A percentile compares a stretch with the other conserved stretches of the same genome.
Evolutionary conservation across 2,113 vertebrate genomes (phyloP).

Genomic region (Aphyosemion australe): DNA sequence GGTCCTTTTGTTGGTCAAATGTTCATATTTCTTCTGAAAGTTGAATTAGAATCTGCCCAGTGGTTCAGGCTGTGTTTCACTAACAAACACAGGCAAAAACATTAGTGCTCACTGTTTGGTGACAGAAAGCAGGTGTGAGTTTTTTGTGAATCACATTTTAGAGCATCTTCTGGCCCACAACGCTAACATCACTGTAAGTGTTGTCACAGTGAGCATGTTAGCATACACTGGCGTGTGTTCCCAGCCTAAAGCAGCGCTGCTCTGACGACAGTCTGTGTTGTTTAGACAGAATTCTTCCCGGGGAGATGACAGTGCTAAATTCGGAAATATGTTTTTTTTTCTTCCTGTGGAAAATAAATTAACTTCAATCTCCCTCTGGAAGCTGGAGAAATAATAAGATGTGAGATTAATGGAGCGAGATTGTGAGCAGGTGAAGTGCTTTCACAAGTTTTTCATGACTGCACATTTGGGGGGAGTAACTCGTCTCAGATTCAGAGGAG

Average conservation of each 20-base stretch:
- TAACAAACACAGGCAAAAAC: too few relatives aligned
- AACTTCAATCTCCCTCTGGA: constrained; percentile 14
- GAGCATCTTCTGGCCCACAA: not conserved
- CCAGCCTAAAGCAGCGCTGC: not conserved
- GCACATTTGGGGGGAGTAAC: constrained; percentile 4
- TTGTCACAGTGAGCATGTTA: not conserved
- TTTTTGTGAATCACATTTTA: not conserved
- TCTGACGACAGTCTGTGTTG: not conserved
- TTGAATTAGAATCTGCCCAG: too few relatives aligned
- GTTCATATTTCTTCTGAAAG: too few relatives aligned
- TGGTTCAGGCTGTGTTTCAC: too few relatives aligned
- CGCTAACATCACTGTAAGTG: not conserved
- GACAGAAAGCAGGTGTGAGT: too few relatives aligned
- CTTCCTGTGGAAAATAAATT: constrained; percentile 3
- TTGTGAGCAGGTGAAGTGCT: constrained; percentile 33
- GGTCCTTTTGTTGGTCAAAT: too few relatives aligned
- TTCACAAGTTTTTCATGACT: constrained; percentile 13
- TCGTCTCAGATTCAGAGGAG: constrained; percentile 30
- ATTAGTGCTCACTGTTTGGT: too few relatives aligned
- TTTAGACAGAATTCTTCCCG: not conserved
- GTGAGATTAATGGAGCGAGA: constrained; percentile 33
- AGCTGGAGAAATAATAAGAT: constrained; percentile 37
- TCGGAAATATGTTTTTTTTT: constrained; percentile 18
- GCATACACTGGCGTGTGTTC: not conserved
- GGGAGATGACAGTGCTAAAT: constrained; percentile 6